Evolutionary conservation across 2,113 vertebrate genomes (phyloP).

Genomic region (Plectropomus leopardus): DNA sequence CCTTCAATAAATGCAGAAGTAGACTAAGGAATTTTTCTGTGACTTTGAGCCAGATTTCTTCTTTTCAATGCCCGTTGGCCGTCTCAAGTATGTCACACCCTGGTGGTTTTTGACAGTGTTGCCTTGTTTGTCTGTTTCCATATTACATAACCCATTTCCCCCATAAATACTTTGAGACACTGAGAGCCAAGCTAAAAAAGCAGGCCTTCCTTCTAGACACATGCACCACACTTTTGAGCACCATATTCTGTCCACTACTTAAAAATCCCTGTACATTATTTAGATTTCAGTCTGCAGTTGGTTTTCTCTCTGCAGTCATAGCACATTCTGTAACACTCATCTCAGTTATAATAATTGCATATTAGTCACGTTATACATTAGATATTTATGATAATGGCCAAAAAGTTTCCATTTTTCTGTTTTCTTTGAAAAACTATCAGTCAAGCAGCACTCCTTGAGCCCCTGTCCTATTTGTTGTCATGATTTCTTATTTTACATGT

Average conservation of each 20-base stretch:
- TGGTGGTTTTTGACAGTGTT: conserved; percentile 36
- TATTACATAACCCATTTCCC: conserved; percentile 59
- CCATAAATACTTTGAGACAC: conserved; percentile 26
- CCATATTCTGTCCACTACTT: not conserved
- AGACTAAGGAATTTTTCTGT: not conserved
- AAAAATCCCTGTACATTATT: not conserved
- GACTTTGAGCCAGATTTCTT: not conserved
- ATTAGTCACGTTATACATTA: not conserved
- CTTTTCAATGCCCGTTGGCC: not conserved
- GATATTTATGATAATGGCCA: no score
- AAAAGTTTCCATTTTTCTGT: not conserved
- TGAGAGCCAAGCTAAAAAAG: conserved; percentile 18
- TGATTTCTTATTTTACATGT: not conserved
- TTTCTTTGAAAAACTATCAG: not conserved
- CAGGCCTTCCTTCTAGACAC: not conserved
- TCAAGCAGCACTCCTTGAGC: not conserved
- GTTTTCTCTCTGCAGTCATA: not conserved
- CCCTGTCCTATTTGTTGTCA: not conserved
- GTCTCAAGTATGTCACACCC: conserved; percentile 31
- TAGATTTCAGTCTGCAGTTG: not conserved
- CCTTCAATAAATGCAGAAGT: not conserved
- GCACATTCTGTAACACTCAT: not conserved
- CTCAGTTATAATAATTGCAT: not conserved
- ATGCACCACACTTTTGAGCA: not conserved
- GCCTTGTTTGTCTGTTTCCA: conserved; percentile 54